Evolutionary conservation across 2,797 vertebrate genomes (phyloP).

Genomic region (Gadopsis marmoratus): DNA sequence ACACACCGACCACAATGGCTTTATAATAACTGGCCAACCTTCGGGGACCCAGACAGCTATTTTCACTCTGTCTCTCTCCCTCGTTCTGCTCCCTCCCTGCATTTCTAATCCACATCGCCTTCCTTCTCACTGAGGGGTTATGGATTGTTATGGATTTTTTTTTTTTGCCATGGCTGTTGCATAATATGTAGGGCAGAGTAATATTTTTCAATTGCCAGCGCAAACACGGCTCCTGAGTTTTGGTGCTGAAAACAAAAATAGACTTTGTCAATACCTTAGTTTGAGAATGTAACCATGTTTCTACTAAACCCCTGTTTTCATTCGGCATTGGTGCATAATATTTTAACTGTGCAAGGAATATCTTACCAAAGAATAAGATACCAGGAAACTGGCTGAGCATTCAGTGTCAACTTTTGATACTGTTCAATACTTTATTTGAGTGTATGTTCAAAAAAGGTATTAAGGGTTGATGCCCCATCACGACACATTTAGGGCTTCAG

Average conservation of each 20-base stretch:
- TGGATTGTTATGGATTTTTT: no score
- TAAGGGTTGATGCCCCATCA: not conserved
- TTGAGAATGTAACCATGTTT: not conserved
- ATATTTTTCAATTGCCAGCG: not conserved
- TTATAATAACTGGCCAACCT: constrained; percentile 83
- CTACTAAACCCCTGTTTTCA: not conserved
- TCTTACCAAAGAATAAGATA: no score
- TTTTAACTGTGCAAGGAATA: not conserved
- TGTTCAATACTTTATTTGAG: not conserved
- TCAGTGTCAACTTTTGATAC: not conserved
- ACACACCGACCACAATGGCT: constrained; percentile 81
- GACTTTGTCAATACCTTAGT: not conserved
- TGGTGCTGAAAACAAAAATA: not conserved
- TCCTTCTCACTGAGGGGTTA: constrained; percentile 49
- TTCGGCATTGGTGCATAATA: not conserved
- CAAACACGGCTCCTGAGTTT: not conserved
- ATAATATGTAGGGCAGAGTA: constrained; percentile 33
- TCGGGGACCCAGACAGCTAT: constrained; percentile 79
- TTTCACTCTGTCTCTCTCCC: constrained; percentile 78
- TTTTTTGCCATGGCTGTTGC: constrained; percentile 28
- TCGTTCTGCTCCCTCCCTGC: constrained; percentile 61
- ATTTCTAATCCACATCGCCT: constrained; percentile 62
- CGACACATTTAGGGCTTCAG: not conserved
- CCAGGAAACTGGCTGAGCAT: no score
- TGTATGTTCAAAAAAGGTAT: not conserved